phyloP scores from a whole-genome alignment of 2,113 vertebrate species.

The Equus quagga region DNA sequence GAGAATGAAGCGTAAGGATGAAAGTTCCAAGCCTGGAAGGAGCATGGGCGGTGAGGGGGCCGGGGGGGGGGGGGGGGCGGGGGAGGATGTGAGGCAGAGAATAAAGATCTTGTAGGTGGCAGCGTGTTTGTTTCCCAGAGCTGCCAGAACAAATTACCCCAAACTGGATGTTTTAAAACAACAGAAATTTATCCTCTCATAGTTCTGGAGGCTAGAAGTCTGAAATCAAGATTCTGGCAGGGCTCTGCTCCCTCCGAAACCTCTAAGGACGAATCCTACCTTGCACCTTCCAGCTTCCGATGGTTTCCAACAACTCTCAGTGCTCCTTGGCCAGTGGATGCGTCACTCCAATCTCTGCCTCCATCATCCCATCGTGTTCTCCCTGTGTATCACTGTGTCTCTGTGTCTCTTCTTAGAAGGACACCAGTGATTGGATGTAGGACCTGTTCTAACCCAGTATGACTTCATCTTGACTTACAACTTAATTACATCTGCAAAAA shows the following conservation, averaged over 20 bases:
- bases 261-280: neutral
- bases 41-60: neutral
- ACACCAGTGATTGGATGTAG: neutral
- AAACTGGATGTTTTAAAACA: neutral
- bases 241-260: neutral
- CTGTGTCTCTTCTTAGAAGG: neutral
- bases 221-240: neutral
- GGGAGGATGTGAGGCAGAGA: neutral
- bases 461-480: neutral
- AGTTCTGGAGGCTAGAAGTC: neutral
- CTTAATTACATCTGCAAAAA: neutral
- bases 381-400: neutral
- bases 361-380: rapidly evolving
- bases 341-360: neutral
- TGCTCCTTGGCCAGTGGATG: neutral
- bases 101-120: too few species aligned
- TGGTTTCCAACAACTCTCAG: neutral
- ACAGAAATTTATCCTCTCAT: neutral
- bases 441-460: neutral
- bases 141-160: neutral
- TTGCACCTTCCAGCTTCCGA: neutral
- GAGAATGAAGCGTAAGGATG: neutral
- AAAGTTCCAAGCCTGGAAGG: neutral
- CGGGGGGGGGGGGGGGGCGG: rapidly evolving
- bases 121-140: neutral